Base-by-base conservation (phyloP, 2,113 vertebrate genomes). In the Xiphias gladius region DNA sequence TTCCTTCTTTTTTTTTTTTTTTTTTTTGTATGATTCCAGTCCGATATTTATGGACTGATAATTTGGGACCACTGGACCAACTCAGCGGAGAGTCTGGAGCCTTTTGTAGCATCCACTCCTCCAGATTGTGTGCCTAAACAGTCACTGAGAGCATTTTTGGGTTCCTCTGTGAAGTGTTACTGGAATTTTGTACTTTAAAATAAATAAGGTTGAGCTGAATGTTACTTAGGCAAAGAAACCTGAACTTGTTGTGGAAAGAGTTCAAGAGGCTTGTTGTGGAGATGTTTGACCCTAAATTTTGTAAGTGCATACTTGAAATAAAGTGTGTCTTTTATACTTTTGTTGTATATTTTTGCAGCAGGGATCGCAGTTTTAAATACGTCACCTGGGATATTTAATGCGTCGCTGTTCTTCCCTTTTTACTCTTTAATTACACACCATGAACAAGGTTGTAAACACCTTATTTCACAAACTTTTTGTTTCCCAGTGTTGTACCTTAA, bases 231-330 rank as follows among this genome's bases (percentile, higher is more conserved):
- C 7, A 46, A 61, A 79, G 78, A 76, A 85, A 80, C 52, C 41
- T 85, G 52, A 68, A 37, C 68, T n/a, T 65, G 50, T 55, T 55
- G 71, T 86, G 61, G 62, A 61, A 69, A 48, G 59, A 8, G n/a
- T 71, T 65, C 14, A 46, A 76, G 55, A 59, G 1, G 39, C 30
- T 84, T 86, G 24, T 83, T 32, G 35, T 41, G 52, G 41, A 82
- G 20, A 76, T 73, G 62, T 85, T 86, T 88, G 76, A 88, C 24
- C 92, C 89, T 92, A 86, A 80, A 79, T 92, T 94, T 94, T 94
- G 77, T 94, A 95, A 91, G 82, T 83, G 73, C 81, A 83, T 86
- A 88, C 83, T 94, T 94, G 76, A 82, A 92, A 91, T 93, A 91
- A 93, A 93, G 43, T 90, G 43, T 90, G 73, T 74, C 12, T 90